phyloP scores from a whole-genome alignment of 2,888 invertebrate species.

The Polymixis lichenea region DNA sequence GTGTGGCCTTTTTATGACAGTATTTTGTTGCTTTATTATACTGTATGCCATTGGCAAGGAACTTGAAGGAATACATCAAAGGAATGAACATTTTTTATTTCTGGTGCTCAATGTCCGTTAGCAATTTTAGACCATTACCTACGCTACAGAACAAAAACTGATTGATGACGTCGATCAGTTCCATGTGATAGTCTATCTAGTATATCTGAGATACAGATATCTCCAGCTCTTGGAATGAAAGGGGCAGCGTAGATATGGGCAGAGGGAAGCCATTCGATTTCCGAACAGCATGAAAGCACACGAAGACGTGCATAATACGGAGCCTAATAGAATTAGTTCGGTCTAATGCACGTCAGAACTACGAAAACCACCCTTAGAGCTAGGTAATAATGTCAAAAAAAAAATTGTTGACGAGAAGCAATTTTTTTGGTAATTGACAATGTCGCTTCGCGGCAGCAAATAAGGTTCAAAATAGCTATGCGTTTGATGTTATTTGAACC shows the following conservation, averaged over 20 bases:
- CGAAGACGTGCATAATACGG: background rate
- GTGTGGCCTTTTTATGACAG: background rate
- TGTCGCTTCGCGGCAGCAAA: no score
- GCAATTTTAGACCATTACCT: no score
- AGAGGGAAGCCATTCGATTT: background rate
- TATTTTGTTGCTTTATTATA: no score
- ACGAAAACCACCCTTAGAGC: no score
- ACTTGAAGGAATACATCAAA: no score
- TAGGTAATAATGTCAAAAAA: no score
- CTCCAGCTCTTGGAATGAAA: background rate
- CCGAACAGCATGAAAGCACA: background rate
- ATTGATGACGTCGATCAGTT: background rate
- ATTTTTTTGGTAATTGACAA: no score
- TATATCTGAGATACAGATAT: background rate
- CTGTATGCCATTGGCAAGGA: no score
- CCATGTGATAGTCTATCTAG: background rate
- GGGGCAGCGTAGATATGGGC: background rate
- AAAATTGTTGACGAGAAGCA: no score
- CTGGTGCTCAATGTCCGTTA: background rate
- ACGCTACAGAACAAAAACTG: background rate
- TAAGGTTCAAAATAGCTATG: no score
- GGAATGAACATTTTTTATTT: background rate
- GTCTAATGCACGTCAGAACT: background rate
- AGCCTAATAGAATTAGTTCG: background rate
- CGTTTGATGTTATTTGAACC: no score